Evolutionary conservation across 2,113 vertebrate genomes (phyloP), one percentile per base, ranked within the genome.

Genomic region (Cacatua alba): DNA sequence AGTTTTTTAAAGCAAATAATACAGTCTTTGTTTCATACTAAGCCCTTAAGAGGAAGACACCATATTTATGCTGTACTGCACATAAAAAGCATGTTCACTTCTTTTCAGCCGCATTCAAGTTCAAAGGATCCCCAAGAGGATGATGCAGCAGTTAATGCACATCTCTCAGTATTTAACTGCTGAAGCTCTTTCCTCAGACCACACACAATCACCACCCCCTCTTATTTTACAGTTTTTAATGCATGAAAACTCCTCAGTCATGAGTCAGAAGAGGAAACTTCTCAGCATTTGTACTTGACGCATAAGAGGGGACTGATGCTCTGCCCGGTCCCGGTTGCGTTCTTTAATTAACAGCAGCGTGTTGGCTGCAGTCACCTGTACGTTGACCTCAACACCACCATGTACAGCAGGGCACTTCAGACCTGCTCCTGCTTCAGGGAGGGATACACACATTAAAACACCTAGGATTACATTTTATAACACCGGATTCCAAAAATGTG

Each of bases 91-190:
- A n/a, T 1, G 24, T 21, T 93, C 48, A 10, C 62, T 82, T 91
- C 62, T 75, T 76, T 65, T 57, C 74, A 82, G 65, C 48, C 17
- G 16, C 51, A 62, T n/a, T 53, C 13, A 92, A 93, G 62, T 75
- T 78, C 88, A 88, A 82, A 92, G 57, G 28, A 72, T 81, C 49
- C n/a, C 52, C 71, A 62, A 70, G 70, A 82, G 67, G 49, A 77
- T 83, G 75, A 94, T 77, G 89, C 92, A 92, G 93, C 88, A 96
- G 43, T 63, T 89, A 83, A 85, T 4, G 1, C 10, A 28, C 46
- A 64, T 75, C 59, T 71, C 86, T 82, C 82, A 52, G 6, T 35
- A 82, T 43, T 92, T 41, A 89, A 65, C 33, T 26, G 9, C 33
- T 41, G 37, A 39, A 51, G 57, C 39, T 83, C 60, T 77, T 82